These are phyloP conservation scores for Metalampra italica DNA, from an alignment of 2,888 invertebrate species.

Conservation along the genomic window DNA sequence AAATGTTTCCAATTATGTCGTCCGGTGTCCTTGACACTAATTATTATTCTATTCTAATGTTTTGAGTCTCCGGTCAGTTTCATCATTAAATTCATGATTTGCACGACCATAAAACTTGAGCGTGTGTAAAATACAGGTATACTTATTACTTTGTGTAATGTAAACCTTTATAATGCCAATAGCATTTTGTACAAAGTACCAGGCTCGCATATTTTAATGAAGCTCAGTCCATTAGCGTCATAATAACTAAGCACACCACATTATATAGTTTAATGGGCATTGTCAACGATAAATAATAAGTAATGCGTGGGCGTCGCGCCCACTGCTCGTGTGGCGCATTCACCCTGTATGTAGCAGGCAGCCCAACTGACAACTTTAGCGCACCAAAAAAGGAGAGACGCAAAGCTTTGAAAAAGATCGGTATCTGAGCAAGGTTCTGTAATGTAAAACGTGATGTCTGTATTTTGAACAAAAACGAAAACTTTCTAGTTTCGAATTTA, in stretches of 20 bases:
- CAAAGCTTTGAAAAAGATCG: not conserved
- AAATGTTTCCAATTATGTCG: too few relatives aligned
- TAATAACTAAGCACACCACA: constrained; percentile 4
- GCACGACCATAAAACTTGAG: too few relatives aligned
- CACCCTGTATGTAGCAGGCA: constrained; percentile 31
- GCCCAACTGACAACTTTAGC: constrained; percentile 44
- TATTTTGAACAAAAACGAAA: not conserved
- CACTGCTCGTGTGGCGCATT: constrained; percentile 40
- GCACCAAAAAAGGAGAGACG: constrained; percentile 26
- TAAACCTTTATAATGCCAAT: not conserved
- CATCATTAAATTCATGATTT: too few relatives aligned
- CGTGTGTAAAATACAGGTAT: too few relatives aligned
- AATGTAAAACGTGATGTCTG: not conserved
- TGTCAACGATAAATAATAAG: constrained; percentile 32
- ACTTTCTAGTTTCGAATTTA: not conserved
- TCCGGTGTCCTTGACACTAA: not conserved
- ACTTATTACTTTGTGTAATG: too few relatives aligned
- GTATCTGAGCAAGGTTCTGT: too few relatives aligned
- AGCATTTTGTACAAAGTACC: constrained; percentile 5
- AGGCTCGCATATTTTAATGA: constrained; percentile 7
- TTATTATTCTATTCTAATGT: too few relatives aligned
- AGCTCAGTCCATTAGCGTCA: constrained; percentile 6
- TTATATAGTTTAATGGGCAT: constrained; percentile 15
- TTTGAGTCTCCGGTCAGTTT: too few relatives aligned
- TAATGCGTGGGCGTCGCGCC: constrained; percentile 39